Conservation (phyloP, 2,888 invertebrate species). For the Stenolophus ochropezus region DNA sequence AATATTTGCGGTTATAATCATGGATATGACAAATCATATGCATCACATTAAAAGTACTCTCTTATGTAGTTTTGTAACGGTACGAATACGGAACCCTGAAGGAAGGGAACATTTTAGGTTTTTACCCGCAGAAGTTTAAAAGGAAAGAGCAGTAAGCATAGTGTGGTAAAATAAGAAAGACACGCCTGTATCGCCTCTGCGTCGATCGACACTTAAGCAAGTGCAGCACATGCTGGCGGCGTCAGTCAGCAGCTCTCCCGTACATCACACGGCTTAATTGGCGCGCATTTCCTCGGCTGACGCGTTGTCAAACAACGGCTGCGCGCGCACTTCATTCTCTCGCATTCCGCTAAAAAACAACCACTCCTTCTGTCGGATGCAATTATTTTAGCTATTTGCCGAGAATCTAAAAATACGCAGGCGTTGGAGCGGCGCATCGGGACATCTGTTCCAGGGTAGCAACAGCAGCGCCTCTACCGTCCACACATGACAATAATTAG, state of each 20-base stretch:
- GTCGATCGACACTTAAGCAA: constrained; percentile 32
- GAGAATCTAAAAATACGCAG: constrained; percentile 64
- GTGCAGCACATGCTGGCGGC: neutral
- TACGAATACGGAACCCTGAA: too few relatives aligned
- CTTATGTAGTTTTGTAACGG: too few relatives aligned
- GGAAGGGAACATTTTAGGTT: neutral
- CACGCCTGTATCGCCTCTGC: neutral
- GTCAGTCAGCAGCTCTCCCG: constrained; percentile 34
- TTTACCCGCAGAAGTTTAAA: neutral
- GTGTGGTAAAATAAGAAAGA: neutral
- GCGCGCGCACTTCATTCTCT: constrained; percentile 47
- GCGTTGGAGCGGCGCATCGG: constrained; percentile 23
- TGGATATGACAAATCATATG: too few relatives aligned
- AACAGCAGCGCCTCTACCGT: neutral
- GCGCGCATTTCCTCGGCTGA: constrained; percentile 45
- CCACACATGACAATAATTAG: constrained; percentile 66
- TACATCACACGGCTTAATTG: constrained; percentile 57
- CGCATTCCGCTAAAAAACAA: constrained; percentile 42
- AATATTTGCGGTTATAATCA: too few relatives aligned
- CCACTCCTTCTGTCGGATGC: constrained; percentile 64
- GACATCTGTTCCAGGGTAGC: constrained; percentile 41
- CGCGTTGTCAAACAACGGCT: constrained; percentile 47
- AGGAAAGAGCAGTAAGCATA: neutral
- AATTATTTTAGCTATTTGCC: constrained; percentile 70
- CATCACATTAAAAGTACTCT: too few relatives aligned